phyloP scores from a whole-genome alignment of 2,888 invertebrate species.

The Gari tellinella region DNA sequence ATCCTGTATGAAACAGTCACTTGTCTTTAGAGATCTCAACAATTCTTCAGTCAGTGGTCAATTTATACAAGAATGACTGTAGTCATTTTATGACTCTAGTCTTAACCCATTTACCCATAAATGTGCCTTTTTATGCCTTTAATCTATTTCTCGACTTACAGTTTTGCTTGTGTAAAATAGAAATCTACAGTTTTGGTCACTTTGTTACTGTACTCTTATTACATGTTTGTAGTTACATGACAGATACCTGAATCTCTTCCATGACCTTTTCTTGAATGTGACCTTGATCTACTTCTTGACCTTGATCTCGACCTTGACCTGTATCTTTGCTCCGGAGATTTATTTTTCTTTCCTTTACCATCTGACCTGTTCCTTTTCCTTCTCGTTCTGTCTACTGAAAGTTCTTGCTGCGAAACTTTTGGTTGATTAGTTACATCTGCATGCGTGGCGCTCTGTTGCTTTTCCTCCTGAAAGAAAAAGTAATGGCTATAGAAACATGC shows the following conservation, averaged over 20 bases:
- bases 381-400: constrained; percentile 54
- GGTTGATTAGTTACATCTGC: constrained; percentile 5
- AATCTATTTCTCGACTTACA: no score
- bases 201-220: not conserved
- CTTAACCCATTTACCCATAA: no score
- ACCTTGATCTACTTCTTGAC: constrained; percentile 74
- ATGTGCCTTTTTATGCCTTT: no score
- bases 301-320: constrained; percentile 66
- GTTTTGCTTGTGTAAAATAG: no score
- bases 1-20: no score
- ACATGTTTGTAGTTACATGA: no score
- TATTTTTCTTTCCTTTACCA: constrained; percentile 37
- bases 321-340: constrained; percentile 46
- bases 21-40: no score
- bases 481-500: no score
- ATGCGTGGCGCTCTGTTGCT: not conserved
- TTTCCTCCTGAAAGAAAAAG: constrained; percentile 3
- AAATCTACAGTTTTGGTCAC: not conserved
- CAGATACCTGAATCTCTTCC: constrained; percentile 54
- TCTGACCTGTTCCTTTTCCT: constrained; percentile 61
- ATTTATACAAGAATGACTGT: no score
- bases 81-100: no score
- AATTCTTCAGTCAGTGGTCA: no score
- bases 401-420: constrained; percentile 44
- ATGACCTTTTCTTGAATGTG: constrained; percentile 57